A percentile compares a stretch with the other conserved stretches of the same genome.
Conservation (phyloP, 2,797 vertebrate genomes). For the Huso huso region DNA sequence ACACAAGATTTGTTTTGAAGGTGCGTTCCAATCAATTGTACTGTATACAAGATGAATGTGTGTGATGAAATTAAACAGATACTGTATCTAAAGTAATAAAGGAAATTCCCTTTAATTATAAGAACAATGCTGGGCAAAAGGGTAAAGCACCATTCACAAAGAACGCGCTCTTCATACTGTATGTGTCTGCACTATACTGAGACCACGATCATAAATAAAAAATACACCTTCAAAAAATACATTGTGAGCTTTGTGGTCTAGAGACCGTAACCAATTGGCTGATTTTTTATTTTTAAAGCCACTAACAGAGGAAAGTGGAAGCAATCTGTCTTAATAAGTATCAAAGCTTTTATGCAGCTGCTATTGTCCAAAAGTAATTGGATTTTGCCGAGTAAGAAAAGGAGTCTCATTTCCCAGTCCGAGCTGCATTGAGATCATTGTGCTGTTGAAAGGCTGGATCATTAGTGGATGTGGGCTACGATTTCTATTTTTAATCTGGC, state of each 20-base stretch:
- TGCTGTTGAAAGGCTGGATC: slow-evolving; percentile 38
- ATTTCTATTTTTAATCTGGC: slow-evolving; percentile 18
- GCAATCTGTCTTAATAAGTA: slow-evolving; percentile 17
- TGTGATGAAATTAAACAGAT: too few relatives aligned
- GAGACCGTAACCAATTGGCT: slow-evolving; percentile 28
- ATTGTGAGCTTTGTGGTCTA: slow-evolving; percentile 36
- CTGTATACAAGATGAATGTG: too few relatives aligned
- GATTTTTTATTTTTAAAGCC: slow-evolving; percentile 9
- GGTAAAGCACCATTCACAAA: too few relatives aligned
- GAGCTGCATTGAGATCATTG: slow-evolving; percentile 34
- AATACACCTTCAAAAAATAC: slow-evolving; percentile 6
- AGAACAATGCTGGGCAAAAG: too few relatives aligned
- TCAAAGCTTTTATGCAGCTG: slow-evolving; percentile 33
- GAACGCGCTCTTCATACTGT: too few relatives aligned
- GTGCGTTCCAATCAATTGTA: too few relatives aligned
- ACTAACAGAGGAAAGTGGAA: background rate
- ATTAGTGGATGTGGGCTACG: slow-evolving; percentile 45
- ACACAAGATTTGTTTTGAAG: too few relatives aligned
- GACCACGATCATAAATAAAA: too few relatives aligned
- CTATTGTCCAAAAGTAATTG: slow-evolving; percentile 59
- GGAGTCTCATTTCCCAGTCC: slow-evolving; percentile 27
- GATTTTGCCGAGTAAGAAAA: slow-evolving; percentile 47
- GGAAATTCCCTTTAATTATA: too few relatives aligned
- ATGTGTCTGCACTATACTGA: too few relatives aligned
- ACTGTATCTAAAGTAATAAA: too few relatives aligned